These are phyloP conservation scores for Tridacna gigas DNA, from an alignment of 2,888 invertebrate genomes.

Conservation along the genomic window DNA sequence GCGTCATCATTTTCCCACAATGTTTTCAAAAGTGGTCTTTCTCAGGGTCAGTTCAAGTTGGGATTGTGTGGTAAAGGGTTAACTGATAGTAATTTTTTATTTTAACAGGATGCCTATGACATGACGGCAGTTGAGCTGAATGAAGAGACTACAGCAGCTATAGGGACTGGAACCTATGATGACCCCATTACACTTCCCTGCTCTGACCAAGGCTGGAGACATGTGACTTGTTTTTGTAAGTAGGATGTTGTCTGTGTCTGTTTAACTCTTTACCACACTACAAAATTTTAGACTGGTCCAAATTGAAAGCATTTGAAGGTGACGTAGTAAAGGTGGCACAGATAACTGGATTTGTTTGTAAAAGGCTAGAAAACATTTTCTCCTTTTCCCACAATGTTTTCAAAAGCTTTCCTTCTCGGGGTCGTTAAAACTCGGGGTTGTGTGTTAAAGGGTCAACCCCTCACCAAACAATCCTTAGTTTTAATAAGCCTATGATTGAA, in stretches of 20 bases:
- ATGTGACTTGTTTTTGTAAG: constrained; percentile 4
- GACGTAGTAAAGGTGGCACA: no score
- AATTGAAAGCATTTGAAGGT: no score
- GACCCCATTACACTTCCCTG: constrained; percentile 1
- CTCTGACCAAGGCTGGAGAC: not conserved
- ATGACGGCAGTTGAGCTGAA: not conserved
- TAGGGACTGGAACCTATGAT: not conserved
- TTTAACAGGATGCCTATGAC: constrained; percentile 22
- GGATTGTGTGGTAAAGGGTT: not conserved
- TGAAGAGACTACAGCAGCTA: constrained; percentile 4
- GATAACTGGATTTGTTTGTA: no score
- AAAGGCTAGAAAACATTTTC: no score
- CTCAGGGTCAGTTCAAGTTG: not conserved
- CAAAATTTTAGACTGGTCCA: no score
- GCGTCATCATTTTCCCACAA: no score
- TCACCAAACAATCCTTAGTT: not conserved
- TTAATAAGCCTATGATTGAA: not conserved
- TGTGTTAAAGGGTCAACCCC: no score
- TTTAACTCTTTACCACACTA: not conserved
- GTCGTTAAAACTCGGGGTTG: no score
- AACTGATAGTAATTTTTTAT: not conserved
- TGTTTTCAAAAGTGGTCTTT: not conserved
- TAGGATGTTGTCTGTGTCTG: not conserved
- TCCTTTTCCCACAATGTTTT: no score
- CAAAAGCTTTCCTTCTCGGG: no score